These are phyloP conservation scores for Cryptophagus acutangulus DNA, from an alignment of 2,888 invertebrate species.

Conservation along the genomic window DNA sequence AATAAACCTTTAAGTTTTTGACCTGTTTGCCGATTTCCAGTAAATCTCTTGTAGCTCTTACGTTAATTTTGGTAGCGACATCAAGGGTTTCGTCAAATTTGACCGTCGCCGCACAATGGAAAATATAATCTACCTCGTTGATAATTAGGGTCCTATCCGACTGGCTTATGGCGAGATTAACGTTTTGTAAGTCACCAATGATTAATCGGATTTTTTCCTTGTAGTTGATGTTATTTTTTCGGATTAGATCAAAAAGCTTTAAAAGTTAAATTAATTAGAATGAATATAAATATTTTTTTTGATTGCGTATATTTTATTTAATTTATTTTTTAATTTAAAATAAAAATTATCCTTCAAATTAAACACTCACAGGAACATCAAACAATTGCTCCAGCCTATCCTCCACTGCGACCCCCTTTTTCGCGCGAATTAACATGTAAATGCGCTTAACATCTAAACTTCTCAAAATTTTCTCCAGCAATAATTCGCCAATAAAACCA, in stretches of 20 bases:
- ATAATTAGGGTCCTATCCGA: no score
- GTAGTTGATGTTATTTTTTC: no score
- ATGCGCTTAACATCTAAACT: slow-evolving; percentile 20
- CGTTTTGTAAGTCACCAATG: no score
- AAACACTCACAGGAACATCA: slow-evolving; percentile 2
- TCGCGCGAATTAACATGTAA: slow-evolving; percentile 29
- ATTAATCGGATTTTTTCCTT: no score
- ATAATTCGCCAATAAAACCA: slow-evolving; percentile 11
- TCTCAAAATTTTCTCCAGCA: slow-evolving; percentile 25
- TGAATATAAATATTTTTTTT: no score
- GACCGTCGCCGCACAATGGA: slow-evolving; percentile 68
- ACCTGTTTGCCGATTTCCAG: slow-evolving; percentile 58
- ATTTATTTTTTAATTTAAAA: no score
- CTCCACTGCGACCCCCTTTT: slow-evolving; percentile 26
- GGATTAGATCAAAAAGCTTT: no score
- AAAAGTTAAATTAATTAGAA: no score
- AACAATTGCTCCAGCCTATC: slow-evolving; percentile 29
- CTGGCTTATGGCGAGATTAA: no score
- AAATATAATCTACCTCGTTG: slow-evolving; percentile 56
- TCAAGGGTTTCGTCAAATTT: slow-evolving; percentile 63
- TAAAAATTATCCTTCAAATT: no score
- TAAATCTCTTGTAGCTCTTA: slow-evolving; percentile 57
- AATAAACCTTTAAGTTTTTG: slow-evolving; percentile 55
- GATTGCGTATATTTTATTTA: no score
- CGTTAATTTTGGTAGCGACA: slow-evolving; percentile 60